Evolutionary conservation across 2,113 vertebrate genomes (phyloP).

Genomic region (Epinephelus fuscoguttatus): DNA sequence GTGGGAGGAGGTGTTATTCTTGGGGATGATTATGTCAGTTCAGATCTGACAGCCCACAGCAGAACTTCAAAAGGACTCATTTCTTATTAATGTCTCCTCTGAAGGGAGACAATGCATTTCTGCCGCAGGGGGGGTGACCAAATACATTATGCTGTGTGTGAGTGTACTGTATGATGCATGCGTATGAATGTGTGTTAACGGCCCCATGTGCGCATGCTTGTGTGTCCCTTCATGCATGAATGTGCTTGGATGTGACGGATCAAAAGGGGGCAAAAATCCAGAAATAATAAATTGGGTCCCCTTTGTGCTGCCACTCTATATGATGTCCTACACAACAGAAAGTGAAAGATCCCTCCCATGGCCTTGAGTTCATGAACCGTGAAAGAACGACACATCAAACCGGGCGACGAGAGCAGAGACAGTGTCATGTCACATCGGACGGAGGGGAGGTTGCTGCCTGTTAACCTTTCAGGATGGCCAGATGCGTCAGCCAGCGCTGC

Average conservation of each 20-base stretch:
- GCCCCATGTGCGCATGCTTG: neutral
- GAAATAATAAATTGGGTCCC: conserved; percentile 58
- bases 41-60: conserved; percentile 56
- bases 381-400: conserved; percentile 62
- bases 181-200: conserved; percentile 30
- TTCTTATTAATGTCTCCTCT: conserved; percentile 70
- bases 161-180: conserved; percentile 1
- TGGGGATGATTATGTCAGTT: conserved; percentile 73
- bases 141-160: conserved; percentile 5
- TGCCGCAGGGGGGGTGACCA: conserved; percentile 26
- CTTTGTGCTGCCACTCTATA: conserved; percentile 58
- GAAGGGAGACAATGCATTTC: conserved; percentile 51
- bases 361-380: conserved; percentile 36
- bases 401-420: conserved; percentile 20
- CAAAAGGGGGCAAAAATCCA: conserved; percentile 46
- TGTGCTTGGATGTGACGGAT: conserved; percentile 42
- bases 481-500: conserved; percentile 47
- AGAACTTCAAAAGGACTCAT: conserved; percentile 66
- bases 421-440: conserved; percentile 67
- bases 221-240: conserved; percentile 2
- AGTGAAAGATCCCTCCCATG: conserved; percentile 35
- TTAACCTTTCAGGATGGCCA: conserved; percentile 77
- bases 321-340: conserved; percentile 54
- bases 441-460: conserved; percentile 42
- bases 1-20: conserved; percentile 62